Conservation (phyloP, 2,888 invertebrate species). For the Trimorus sp. region DNA sequence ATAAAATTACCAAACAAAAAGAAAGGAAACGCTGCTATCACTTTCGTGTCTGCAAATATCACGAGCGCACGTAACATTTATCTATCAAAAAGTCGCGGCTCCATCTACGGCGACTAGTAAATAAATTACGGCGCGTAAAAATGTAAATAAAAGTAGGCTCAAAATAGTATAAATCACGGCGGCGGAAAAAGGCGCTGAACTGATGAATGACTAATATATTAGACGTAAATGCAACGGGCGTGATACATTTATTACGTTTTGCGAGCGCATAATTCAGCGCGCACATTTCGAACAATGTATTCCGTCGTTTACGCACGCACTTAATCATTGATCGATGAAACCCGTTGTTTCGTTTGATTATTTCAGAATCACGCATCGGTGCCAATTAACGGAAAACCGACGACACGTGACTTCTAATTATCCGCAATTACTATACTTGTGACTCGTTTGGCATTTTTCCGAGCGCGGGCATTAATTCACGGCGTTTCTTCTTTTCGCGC, state of each 20-base stretch:
- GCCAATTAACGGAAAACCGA: constrained; percentile 28
- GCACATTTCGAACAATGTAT: constrained; percentile 27
- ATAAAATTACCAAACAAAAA: too few species aligned
- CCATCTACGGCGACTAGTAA: too few species aligned
- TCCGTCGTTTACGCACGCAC: constrained; percentile 21
- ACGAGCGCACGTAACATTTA: too few species aligned
- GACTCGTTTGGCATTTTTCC: constrained; percentile 31
- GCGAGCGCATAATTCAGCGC: constrained; percentile 14
- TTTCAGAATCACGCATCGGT: constrained; percentile 14
- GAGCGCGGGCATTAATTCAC: constrained; percentile 24
- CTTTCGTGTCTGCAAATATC: too few species aligned
- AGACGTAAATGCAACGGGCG: constrained; percentile 37
- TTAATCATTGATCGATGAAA: constrained; percentile 32
- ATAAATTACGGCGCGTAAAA: constrained; percentile 12
- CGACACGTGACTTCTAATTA: constrained; percentile 35
- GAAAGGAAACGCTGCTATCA: too few species aligned
- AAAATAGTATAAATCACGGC: constrained; percentile 27
- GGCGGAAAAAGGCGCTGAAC: constrained; percentile 9
- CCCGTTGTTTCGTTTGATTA: constrained; percentile 4
- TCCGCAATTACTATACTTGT: constrained; percentile 21
- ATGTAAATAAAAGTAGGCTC: constrained; percentile 18
- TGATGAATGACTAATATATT: constrained; percentile 39
- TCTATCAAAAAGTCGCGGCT: too few species aligned
- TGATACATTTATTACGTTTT: constrained; percentile 50
- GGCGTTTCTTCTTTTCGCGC: not conserved